phyloP scores from a whole-genome alignment of 2,888 invertebrate genomes.

The Rutpela maculata region DNA sequence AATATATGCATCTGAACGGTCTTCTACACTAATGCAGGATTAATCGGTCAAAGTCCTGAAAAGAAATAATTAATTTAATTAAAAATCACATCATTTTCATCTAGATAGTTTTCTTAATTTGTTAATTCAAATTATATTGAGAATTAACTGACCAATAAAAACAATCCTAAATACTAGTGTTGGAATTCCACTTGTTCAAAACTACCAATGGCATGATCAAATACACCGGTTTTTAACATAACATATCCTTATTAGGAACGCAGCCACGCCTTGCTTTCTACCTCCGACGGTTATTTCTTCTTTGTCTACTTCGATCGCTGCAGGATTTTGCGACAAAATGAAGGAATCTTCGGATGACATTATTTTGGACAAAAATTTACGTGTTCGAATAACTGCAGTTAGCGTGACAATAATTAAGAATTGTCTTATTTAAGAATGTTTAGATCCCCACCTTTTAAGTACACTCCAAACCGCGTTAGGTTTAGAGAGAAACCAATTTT shows the following conservation, averaged over 20 bases:
- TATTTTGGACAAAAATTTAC: neutral
- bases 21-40: no score
- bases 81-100: no score
- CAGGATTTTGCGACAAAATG: conserved; percentile 49
- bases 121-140: conserved; percentile 18
- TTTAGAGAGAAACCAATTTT: no score
- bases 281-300: conserved; percentile 39
- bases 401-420: neutral
- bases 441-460: neutral
- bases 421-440: neutral
- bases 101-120: neutral
- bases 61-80: no score
- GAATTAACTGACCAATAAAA: conserved; percentile 14
- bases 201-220: conserved; percentile 57
- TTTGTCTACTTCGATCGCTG: conserved; percentile 71
- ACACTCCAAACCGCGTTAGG: no score
- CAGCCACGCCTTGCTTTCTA: conserved; percentile 65
- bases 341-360: conserved; percentile 13
- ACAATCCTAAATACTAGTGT: conserved; percentile 36
- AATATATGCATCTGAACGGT: no score
- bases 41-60: no score
- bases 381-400: neutral
- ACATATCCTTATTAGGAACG: conserved; percentile 55
- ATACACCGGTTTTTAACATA: conserved; percentile 56
- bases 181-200: conserved; percentile 51